Percentiles rank a stretch among this genome's conserved stretches.
Evolutionary conservation across 2,113 vertebrate species (phyloP).

Genomic region (Trachemys scripta): DNA sequence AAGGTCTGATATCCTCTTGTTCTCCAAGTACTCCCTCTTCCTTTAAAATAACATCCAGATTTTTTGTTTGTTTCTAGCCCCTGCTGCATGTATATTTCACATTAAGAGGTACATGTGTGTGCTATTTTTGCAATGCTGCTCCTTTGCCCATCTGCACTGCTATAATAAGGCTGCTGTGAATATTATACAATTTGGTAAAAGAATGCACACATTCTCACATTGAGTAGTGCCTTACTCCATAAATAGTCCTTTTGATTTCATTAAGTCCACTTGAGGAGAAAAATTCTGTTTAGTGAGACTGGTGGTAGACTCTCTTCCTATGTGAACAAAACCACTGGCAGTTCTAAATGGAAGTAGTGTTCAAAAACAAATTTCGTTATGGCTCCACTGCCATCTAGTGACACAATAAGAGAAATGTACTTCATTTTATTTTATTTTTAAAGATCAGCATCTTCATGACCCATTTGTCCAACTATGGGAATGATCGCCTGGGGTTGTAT

Average conservation of each 20-base stretch:
- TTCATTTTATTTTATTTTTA: not conserved
- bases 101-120: not conserved
- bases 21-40: not conserved
- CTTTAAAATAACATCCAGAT: not conserved
- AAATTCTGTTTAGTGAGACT: not conserved
- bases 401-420: not conserved
- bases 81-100: not conserved
- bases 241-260: rapidly evolving
- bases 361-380: not conserved
- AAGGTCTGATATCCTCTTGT: not conserved
- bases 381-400: conserved; percentile 72
- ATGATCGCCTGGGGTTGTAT: conserved; percentile 93
- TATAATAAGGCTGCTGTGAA: not conserved
- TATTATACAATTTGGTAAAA: not conserved
- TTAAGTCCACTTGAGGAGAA: not conserved
- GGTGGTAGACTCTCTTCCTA: rapidly evolving
- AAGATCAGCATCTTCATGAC: conserved; percentile 99
- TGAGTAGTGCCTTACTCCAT: not conserved
- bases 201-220: not conserved
- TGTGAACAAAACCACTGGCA: not conserved
- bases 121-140: not conserved
- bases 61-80: not conserved
- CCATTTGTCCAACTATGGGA: conserved; percentile 94
- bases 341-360: not conserved
- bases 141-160: not conserved